Evolutionary conservation across 2,797 vertebrate species (phyloP).

Genomic region (Caiman crocodilus): DNA sequence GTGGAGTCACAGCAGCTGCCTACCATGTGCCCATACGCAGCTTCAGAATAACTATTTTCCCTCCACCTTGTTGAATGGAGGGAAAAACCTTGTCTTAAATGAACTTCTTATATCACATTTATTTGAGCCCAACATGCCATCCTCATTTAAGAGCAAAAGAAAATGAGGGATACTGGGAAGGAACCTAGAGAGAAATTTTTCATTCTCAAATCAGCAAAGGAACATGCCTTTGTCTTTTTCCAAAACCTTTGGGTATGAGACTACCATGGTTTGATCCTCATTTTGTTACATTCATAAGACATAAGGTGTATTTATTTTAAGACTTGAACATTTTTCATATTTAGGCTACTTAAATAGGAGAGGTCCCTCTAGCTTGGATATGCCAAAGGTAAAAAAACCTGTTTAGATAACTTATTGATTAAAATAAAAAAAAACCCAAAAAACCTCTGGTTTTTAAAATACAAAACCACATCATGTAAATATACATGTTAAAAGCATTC

Average conservation of each 20-base stretch:
- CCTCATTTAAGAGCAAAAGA: too few species aligned
- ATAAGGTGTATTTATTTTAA: neutral
- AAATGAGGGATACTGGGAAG: too few species aligned
- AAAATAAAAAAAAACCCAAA: neutral
- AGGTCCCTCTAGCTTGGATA: neutral
- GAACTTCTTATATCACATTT: too few species aligned
- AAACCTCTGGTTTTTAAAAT: neutral
- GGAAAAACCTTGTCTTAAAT: too few species aligned
- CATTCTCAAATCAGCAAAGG: neutral
- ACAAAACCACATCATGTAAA: neutral
- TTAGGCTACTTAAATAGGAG: too few species aligned
- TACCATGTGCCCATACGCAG: too few species aligned
- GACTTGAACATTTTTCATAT: neutral
- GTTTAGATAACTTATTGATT: neutral
- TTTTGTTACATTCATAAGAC: neutral
- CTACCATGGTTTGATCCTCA: neutral
- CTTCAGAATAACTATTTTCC: too few species aligned
- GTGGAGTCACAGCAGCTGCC: too few species aligned
- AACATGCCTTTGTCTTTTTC: neutral
- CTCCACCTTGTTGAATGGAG: too few species aligned
- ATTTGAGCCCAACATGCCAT: neutral
- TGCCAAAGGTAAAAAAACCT: neutral
- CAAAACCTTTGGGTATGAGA: neutral
- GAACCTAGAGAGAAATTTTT: neutral
- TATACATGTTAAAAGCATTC: neutral